These are phyloP conservation scores for Vollenhovia emeryi DNA, from an alignment of 1,140 invertebrate genomes.

Conservation along the genomic window DNA sequence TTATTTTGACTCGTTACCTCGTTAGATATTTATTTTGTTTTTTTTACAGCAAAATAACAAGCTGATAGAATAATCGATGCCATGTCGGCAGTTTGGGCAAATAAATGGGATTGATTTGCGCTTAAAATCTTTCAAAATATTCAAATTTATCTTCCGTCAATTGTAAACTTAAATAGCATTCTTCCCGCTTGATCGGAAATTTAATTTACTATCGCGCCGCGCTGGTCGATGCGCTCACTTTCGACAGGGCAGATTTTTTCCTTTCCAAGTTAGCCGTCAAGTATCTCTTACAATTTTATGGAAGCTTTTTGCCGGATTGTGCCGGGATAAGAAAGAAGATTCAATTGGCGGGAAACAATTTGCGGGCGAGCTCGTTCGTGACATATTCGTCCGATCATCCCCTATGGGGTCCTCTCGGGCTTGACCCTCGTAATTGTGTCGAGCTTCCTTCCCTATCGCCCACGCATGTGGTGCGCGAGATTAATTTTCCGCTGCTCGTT, in stretches of 20 bases:
- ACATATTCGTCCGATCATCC: conserved; percentile 69
- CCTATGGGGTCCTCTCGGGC: conserved; percentile 36
- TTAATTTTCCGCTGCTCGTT: conserved; percentile 60
- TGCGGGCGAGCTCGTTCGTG: conserved; percentile 67
- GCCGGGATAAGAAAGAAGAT: conserved; percentile 57
- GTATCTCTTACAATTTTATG: neutral
- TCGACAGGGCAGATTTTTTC: neutral
- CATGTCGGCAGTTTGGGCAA: neutral
- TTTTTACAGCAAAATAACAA: neutral
- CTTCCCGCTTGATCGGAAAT: neutral
- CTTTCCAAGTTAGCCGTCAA: neutral
- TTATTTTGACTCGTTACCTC: neutral
- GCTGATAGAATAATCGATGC: neutral
- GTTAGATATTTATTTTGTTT: neutral
- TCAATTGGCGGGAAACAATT: conserved; percentile 72
- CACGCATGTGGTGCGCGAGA: conserved; percentile 41
- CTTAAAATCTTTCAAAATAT: neutral
- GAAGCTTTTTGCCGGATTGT: neutral
- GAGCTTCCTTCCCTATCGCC: conserved; percentile 48
- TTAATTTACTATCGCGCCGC: neutral
- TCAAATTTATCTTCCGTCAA: neutral
- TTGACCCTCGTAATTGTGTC: conserved; percentile 73
- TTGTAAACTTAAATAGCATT: neutral
- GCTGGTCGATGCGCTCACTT: neutral
- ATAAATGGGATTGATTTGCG: neutral